Evolutionary conservation across 2,113 vertebrate genomes (phyloP), one percentile per base, ranked within the genome.

Genomic region (Gymnogyps californianus): DNA sequence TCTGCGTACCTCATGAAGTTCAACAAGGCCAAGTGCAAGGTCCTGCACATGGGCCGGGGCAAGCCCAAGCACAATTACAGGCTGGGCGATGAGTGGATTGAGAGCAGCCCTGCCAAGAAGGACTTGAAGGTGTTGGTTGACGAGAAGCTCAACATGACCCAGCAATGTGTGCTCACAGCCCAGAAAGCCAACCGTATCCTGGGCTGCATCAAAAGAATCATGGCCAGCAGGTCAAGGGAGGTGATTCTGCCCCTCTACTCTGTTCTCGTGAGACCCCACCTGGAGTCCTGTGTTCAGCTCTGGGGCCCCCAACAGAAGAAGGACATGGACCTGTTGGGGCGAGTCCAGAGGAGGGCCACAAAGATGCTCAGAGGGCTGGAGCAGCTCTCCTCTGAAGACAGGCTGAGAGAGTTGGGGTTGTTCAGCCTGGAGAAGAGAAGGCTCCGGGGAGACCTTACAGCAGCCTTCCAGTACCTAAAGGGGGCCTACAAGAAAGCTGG

Each of bases 161-260:
- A 18, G 38, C 6, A 28, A 52, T 13, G 36, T n/a, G 13, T 6
- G 7, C 25, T 58, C 9, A 7, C 44, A 91, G 34, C 40, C 18
- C 61, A 54, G 25, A 36, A 49, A 42, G 12, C 12, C 7, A 5
- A 2, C 1, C 3, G 2, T 28, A 36, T 28, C 10, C 15, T 81
- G 21, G n/a, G 47, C 36, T 65, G 11, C 24, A 46, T 46, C 7
- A 47, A 40, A 19, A 66, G 19, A 15, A 59, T 15, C 0, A 0
- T 24, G 28, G 11, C 28, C 89, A 91, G 67, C 38, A 83, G 52
- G 29, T 40, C 1, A 5, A 11, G 6, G 21, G 31, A 49, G 26
- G 15, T 7, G 10, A 65, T 90, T 58, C 15, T 52, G 10, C 38
- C 34, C 17, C 44, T 47, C 13, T 46, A 1, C 15, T 76, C 21